These are phyloP conservation scores for Sturmia bella DNA, from an alignment of 2,888 invertebrate genomes.

Conservation along the genomic window DNA sequence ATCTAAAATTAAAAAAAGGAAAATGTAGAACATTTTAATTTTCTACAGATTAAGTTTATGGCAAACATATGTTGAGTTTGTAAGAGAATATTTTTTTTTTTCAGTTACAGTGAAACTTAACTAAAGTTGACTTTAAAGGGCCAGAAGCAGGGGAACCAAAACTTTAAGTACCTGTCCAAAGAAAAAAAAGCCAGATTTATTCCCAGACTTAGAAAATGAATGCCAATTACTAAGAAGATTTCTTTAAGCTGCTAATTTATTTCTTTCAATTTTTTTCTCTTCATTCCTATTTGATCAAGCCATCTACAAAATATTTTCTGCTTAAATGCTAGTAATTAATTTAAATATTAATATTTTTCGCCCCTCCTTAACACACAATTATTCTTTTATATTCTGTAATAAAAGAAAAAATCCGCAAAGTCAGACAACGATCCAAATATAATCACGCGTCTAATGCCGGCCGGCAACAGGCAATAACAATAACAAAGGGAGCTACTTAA, in stretches of 20 bases:
- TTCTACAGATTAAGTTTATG: slow-evolving; percentile 26
- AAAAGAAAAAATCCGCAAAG: background rate
- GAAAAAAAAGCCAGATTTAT: too few relatives aligned
- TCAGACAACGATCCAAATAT: slow-evolving; percentile 50
- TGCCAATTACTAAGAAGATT: too few relatives aligned
- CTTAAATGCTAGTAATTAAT: slow-evolving; percentile 57
- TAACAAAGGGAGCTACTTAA: slow-evolving; percentile 55
- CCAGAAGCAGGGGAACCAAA: too few relatives aligned
- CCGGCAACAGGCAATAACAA: slow-evolving; percentile 27
- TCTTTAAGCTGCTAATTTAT: background rate
- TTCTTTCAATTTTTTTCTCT: background rate
- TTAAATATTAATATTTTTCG: slow-evolving; percentile 50
- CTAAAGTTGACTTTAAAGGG: too few relatives aligned
- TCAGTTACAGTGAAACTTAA: too few relatives aligned
- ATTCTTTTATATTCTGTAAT: slow-evolving; percentile 35
- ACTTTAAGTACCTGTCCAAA: too few relatives aligned
- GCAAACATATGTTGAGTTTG: slow-evolving; percentile 13
- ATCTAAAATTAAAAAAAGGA: background rate
- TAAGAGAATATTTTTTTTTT: too few relatives aligned
- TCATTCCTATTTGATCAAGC: background rate
- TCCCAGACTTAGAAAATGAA: too few relatives aligned
- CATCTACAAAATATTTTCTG: background rate
- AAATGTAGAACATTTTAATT: slow-evolving; percentile 13
- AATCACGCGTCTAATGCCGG: slow-evolving; percentile 66
- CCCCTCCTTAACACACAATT: slow-evolving; percentile 46